Percentiles rank a stretch among this genome's conserved stretches.
These are phyloP conservation scores for Leptopilina clavipes DNA, from an alignment of 1,140 invertebrate genomes.

Conservation along the genomic window DNA sequence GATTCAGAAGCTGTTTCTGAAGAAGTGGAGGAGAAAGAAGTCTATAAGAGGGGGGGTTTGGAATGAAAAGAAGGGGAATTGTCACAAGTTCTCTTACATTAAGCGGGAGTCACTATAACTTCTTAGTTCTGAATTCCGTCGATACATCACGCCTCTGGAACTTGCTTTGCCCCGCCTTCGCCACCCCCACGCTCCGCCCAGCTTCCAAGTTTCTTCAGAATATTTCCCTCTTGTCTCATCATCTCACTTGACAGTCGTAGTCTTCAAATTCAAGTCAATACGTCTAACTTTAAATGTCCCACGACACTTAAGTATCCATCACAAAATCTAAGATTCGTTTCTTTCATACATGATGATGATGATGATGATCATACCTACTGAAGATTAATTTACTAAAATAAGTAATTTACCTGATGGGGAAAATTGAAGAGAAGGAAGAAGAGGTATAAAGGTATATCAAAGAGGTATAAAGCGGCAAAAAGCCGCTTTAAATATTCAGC, in stretches of 20 bases:
- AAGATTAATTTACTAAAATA: no score
- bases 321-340: no score
- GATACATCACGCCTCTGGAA: constrained; percentile 72
- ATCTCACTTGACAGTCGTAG: background rate
- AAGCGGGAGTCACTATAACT: constrained; percentile 58
- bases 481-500: no score
- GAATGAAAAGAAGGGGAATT: constrained; percentile 55
- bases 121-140: constrained; percentile 70
- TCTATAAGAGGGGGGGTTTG: constrained; percentile 42
- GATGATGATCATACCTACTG: no score
- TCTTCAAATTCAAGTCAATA: background rate
- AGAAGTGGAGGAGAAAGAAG: constrained; percentile 23
- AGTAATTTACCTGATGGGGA: no score
- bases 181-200: constrained; percentile 70
- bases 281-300: no score
- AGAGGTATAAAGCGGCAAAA: no score
- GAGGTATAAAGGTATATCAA: no score
- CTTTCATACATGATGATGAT: no score
- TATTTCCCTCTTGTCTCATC: background rate
- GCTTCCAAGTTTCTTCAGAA: constrained; percentile 44
- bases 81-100: constrained; percentile 53
- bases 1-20: constrained; percentile 40
- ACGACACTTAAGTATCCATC: no score
- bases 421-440: no score
- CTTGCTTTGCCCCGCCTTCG: constrained; percentile 65